Evolutionary conservation across 1,140 invertebrate genomes (phyloP), one percentile per base, ranked within the genome.

Genomic region (Drosophila sproati): DNA sequence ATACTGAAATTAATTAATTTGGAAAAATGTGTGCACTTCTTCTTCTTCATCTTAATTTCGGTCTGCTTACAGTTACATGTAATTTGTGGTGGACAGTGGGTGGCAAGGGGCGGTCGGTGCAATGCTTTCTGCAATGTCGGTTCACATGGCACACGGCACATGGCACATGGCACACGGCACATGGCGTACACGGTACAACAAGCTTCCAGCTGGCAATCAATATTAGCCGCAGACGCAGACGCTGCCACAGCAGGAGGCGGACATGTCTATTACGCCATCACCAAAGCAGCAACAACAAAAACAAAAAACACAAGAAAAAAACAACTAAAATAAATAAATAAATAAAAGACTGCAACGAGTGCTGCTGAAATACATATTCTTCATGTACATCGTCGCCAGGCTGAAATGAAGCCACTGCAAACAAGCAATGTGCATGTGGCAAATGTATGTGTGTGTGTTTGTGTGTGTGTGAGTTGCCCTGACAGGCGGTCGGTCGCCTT

Each of bases 201-300:
- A 74, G 72, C 57, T 74, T 74, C 72, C 66, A 74, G 66, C 72
- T 74, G 72, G 72, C 57, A 74, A 74, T 74, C 72, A 69, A 74
- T 74, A 62, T 56, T 56, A 69, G 62, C n/a, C 48, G 50, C 50
- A 68, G 63, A 32, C 51, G 57, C 37, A 69, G 66, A 61, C 66
- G 72, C 51, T 35, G 51, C 57, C 72, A 54, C 72, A 57, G 72
- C 72, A 68, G 62, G 75, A 70, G 66, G 66, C 57, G 72, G 66
- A 72, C 69, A 76, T 72, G 68, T 77, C 76, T 86, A 87, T 86
- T 87, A 86, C 82, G 82, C 82, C 82, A 86, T 86, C 76, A 48
- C 54, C 61, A 71, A 57, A 64, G 35, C 48, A 67, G 51, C 20
- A 71, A 47, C 3, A 37, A 37, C 35, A 37, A 37, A 5, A 5